Percentiles rank a stretch among this genome's conserved stretches.
Conservation (phyloP, 2,113 vertebrate species). For the Nothocercus nigrocapillus region DNA sequence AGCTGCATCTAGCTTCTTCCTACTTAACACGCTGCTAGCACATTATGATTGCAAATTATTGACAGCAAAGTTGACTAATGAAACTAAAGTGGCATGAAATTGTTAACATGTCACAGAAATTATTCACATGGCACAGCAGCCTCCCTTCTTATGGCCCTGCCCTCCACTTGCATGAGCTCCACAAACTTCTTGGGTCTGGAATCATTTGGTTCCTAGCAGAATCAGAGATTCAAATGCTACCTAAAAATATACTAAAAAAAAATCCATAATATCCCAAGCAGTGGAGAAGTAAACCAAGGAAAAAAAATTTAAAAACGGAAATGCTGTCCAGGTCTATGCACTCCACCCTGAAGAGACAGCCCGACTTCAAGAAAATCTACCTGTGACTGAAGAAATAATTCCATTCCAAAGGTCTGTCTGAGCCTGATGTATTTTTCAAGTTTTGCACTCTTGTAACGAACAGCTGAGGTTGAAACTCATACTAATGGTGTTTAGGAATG, state of each 20-base stretch:
- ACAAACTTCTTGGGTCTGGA: neutral
- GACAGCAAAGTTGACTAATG: neutral
- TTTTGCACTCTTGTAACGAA: conserved; percentile 25
- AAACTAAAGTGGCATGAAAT: neutral
- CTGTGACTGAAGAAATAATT: neutral
- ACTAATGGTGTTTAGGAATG: neutral
- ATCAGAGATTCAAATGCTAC: neutral
- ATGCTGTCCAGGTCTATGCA: neutral
- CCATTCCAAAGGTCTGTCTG: neutral
- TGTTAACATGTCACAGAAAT: neutral
- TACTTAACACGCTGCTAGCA: neutral
- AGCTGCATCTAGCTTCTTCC: neutral
- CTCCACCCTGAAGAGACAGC: neutral
- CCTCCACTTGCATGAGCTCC: neutral
- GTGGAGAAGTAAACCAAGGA: neutral
- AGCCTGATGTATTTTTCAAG: neutral
- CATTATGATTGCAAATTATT: neutral
- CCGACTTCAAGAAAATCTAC: neutral
- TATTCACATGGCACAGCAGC: neutral
- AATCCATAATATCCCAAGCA: neutral
- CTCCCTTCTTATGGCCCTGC: neutral
- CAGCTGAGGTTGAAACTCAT: conserved; percentile 25
- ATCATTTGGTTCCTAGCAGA: neutral
- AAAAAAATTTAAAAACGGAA: neutral
- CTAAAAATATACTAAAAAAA: neutral